Evolutionary conservation across 1,140 invertebrate genomes (phyloP).

Genomic region (Dinothrombium tinctorium): DNA sequence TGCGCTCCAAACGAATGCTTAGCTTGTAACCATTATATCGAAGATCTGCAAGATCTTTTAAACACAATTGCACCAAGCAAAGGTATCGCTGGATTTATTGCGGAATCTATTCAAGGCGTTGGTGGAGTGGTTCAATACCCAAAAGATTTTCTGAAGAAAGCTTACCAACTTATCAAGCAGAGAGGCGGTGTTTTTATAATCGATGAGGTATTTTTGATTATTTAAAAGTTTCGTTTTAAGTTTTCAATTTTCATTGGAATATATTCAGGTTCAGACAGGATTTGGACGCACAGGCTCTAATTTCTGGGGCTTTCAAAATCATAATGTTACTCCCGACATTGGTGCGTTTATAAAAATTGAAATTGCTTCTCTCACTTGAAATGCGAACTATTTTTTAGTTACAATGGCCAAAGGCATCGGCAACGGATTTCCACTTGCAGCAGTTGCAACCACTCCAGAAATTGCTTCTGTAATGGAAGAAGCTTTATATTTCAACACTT

Average conservation of each 20-base stretch:
- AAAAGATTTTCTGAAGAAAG: conserved; percentile 56
- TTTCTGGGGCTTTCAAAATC: conserved; percentile 81
- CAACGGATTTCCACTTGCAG: conserved; percentile 82
- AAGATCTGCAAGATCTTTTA: conserved; percentile 53
- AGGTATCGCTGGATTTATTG: conserved; percentile 62
- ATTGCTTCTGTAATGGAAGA: conserved; percentile 47
- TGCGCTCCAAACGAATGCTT: conserved; percentile 36
- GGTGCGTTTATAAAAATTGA: conserved; percentile 17
- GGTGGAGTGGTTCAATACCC: conserved; percentile 79
- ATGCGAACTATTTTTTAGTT: conserved; percentile 17
- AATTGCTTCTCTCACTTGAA: background rate
- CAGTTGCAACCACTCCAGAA: conserved; percentile 65
- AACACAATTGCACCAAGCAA: conserved; percentile 44
- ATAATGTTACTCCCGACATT: conserved; percentile 72
- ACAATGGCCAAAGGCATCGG: conserved; percentile 33
- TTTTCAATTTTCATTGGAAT: background rate
- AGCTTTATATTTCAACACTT: conserved; percentile 82
- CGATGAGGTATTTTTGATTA: conserved; percentile 77
- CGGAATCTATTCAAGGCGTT: conserved; percentile 49
- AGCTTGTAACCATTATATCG: conserved; percentile 49
- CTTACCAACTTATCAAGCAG: conserved; percentile 46
- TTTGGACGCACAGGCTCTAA: conserved; percentile 78
- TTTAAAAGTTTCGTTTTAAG: too few species aligned
- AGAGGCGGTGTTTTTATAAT: conserved; percentile 66
- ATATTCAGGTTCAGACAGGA: conserved; percentile 60